Percentiles rank a stretch among this genome's conserved stretches.
Evolutionary conservation across 2,888 invertebrate species (phyloP).

Genomic region (Eledone cirrhosa): DNA sequence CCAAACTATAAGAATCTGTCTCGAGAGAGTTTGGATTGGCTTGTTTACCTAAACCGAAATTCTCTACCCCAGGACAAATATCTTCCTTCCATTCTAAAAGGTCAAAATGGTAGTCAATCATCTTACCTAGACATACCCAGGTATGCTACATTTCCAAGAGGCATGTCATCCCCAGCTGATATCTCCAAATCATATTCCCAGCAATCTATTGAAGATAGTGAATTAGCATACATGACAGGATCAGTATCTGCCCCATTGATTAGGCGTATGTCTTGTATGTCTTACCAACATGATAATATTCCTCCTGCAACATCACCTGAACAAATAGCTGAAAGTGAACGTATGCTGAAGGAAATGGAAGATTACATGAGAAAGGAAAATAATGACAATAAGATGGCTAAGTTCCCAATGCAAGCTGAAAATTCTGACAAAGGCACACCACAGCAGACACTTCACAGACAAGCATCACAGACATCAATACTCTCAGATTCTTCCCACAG

Average conservation of each 20-base stretch:
- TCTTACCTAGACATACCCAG: slow-evolving; percentile 17
- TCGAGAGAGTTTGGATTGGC: slow-evolving; percentile 53
- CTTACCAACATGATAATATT: slow-evolving; percentile 32
- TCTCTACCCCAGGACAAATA: slow-evolving; percentile 37
- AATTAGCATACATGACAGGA: slow-evolving; percentile 31
- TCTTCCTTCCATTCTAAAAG: neutral
- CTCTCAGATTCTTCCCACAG: slow-evolving; percentile 23
- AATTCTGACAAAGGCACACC: neutral
- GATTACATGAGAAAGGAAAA: slow-evolving; percentile 51
- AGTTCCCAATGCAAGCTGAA: slow-evolving; percentile 44
- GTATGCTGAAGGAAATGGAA: slow-evolving; percentile 59
- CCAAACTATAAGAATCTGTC: slow-evolving; percentile 34
- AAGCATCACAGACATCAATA: slow-evolving; percentile 8
- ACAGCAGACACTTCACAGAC: neutral
- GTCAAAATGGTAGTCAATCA: neutral
- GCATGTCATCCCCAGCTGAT: slow-evolving; percentile 25
- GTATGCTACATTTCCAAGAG: slow-evolving; percentile 34
- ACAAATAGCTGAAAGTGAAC: slow-evolving; percentile 47
- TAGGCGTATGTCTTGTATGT: slow-evolving; percentile 30
- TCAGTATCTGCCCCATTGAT: slow-evolving; percentile 39
- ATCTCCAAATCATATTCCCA: slow-evolving; percentile 27
- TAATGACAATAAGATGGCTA: slow-evolving; percentile 39
- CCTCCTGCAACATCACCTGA: slow-evolving; percentile 40
- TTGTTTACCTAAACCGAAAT: slow-evolving; percentile 56
- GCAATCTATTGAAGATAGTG: neutral